These are phyloP conservation scores for Phataginus tetradactyla DNA, from an alignment of 2,797 vertebrate species.

Conservation along the genomic window DNA sequence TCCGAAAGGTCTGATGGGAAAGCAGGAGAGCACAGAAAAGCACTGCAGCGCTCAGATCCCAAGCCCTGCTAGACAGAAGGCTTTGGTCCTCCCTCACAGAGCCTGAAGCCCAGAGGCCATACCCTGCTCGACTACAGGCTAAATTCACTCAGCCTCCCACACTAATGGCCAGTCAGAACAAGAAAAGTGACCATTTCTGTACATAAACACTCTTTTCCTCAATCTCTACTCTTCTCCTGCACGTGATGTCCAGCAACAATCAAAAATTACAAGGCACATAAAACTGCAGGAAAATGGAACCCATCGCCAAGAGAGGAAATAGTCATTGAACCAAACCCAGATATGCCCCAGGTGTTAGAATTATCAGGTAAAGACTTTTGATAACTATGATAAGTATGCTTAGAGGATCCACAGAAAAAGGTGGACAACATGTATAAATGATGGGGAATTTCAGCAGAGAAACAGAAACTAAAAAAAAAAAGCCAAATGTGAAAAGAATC, in stretches of 20 bases:
- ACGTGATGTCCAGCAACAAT: background rate
- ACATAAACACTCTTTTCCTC: background rate
- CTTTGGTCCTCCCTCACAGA: background rate
- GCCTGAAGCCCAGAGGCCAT: background rate
- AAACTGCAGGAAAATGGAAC: background rate
- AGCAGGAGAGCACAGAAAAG: background rate
- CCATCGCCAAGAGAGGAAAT: background rate
- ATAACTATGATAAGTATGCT: background rate
- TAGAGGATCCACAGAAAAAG: background rate
- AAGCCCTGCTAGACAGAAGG: background rate
- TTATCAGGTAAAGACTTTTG: background rate
- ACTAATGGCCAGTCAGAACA: background rate
- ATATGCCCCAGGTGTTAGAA: background rate
- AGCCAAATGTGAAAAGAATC: background rate
- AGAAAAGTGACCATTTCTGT: background rate
- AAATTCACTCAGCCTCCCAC: background rate
- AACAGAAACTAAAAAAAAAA: background rate
- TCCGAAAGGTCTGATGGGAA: background rate
- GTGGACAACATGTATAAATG: background rate
- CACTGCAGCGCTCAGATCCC: background rate
- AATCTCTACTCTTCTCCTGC: background rate
- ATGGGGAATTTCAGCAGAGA: background rate
- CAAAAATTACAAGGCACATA: background rate
- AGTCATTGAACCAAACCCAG: background rate
- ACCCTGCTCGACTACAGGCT: background rate